Evolutionary conservation across 2,797 vertebrate species (phyloP).

Genomic region (Megalops cyprinoides): DNA sequence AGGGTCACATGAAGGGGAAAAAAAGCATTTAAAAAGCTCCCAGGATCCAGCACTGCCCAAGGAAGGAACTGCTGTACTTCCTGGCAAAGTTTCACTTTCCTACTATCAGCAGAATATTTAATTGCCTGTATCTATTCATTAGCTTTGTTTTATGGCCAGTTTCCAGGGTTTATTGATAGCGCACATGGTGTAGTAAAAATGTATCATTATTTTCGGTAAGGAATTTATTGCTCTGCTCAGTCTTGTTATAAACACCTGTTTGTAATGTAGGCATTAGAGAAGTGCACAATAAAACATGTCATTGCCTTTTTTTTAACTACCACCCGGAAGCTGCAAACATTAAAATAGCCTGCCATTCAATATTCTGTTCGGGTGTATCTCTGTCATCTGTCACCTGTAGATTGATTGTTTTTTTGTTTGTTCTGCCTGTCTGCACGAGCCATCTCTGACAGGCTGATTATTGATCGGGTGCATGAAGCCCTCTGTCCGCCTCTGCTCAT

Average conservation of each 20-base stretch:
- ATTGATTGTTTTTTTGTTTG: conserved; percentile 39
- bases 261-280: conserved; percentile 45
- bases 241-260: conserved; percentile 44
- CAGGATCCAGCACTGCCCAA: not conserved
- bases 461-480: conserved; percentile 60
- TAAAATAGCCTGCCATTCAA: not conserved
- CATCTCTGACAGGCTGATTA: conserved; percentile 55
- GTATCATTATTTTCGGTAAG: conserved; percentile 37
- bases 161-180: not conserved
- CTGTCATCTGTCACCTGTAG: conserved; percentile 63
- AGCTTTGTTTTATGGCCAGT: not conserved
- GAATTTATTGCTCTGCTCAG: conserved; percentile 46
- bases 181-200: not conserved
- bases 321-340: not conserved
- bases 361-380: conserved; percentile 32
- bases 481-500: conserved; percentile 36
- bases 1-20: not conserved
- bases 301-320: not conserved
- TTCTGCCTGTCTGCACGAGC: conserved; percentile 1
- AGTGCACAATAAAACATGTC: not conserved
- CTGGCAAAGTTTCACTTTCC: not conserved
- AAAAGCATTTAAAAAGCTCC: no score
- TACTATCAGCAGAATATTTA: not conserved
- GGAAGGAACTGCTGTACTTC: not conserved
- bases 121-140: conserved; percentile 9